Conservation (phyloP, 1,140 invertebrate species). For the Leucophenga varia region DNA sequence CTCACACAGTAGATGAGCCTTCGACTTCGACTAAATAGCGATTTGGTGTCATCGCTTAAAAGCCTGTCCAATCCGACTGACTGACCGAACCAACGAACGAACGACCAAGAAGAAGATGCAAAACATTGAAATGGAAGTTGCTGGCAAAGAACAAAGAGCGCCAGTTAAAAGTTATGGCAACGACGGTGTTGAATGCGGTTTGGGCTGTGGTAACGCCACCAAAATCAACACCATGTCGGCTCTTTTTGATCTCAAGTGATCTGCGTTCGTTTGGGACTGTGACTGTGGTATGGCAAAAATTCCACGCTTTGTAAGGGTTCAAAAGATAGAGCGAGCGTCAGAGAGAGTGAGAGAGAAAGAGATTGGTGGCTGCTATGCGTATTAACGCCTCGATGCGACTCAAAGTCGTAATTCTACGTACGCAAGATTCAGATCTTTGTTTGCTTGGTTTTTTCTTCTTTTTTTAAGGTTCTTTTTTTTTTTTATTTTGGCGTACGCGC, state of each 20-base stretch:
- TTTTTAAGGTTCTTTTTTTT: constrained; percentile 11
- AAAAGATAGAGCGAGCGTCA: too few relatives aligned
- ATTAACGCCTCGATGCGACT: constrained; percentile 41
- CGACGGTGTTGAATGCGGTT: too few relatives aligned
- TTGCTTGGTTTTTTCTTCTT: neutral
- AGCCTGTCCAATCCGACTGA: constrained; percentile 38
- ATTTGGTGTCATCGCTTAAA: constrained; percentile 57
- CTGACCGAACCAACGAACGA: neutral
- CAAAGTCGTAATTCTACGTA: constrained; percentile 2
- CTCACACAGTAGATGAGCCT: too few relatives aligned
- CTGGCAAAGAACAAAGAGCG: too few relatives aligned
- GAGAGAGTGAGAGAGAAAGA: too few relatives aligned
- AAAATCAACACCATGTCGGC: constrained; percentile 28
- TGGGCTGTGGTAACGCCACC: constrained; percentile 37
- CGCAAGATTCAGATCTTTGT: constrained; percentile 8
- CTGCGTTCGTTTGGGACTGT: constrained; percentile 9
- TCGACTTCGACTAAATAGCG: constrained; percentile 48
- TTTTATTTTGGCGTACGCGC: constrained; percentile 51
- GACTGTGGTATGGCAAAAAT: constrained; percentile 42
- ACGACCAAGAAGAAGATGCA: constrained; percentile 11
- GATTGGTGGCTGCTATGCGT: too few relatives aligned
- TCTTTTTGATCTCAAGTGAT: too few relatives aligned
- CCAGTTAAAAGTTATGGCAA: too few relatives aligned
- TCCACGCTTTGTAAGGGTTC: too few relatives aligned
- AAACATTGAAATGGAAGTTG: too few relatives aligned